These are phyloP conservation scores for Taurulus bubalis DNA, from an alignment of 2,113 vertebrate genomes.

Conservation along the genomic window DNA sequence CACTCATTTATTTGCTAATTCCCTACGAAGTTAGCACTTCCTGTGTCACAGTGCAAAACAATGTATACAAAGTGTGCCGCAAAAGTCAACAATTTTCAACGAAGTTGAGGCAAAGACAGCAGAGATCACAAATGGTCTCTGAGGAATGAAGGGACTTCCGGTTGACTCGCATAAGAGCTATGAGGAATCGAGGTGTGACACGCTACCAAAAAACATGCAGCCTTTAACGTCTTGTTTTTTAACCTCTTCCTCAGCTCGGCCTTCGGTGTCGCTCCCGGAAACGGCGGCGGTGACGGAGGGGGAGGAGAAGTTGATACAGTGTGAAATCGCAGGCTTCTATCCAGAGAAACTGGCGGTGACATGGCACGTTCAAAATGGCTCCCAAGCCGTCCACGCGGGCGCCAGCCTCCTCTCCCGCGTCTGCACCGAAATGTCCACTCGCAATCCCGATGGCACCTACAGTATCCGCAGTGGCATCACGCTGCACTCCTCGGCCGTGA, in stretches of 20 bases:
- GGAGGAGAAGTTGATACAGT: conserved; percentile 72
- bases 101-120: neutral
- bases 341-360: conserved; percentile 62
- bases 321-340: conserved; percentile 69
- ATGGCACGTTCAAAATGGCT: conserved; percentile 60
- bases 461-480: conserved; percentile 70
- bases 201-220: neutral
- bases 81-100: neutral
- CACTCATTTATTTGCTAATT: too few relatives aligned
- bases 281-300: conserved; percentile 53
- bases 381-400: neutral
- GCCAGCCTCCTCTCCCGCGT: conserved; percentile 34
- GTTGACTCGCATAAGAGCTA: too few relatives aligned
- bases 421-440: conserved; percentile 63
- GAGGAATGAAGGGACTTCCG: neutral
- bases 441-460: conserved; percentile 60
- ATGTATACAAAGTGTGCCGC: too few relatives aligned
- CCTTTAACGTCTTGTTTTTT: conserved; percentile 5
- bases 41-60: too few relatives aligned
- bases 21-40: too few relatives aligned
- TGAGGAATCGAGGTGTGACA: neutral
- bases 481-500: conserved; percentile 37
- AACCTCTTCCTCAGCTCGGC: conserved; percentile 53
- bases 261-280: conserved; percentile 62
- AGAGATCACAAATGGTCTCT: neutral